phyloP scores from a whole-genome alignment of 2,113 vertebrate species.

The Pogonocichla stellata region DNA sequence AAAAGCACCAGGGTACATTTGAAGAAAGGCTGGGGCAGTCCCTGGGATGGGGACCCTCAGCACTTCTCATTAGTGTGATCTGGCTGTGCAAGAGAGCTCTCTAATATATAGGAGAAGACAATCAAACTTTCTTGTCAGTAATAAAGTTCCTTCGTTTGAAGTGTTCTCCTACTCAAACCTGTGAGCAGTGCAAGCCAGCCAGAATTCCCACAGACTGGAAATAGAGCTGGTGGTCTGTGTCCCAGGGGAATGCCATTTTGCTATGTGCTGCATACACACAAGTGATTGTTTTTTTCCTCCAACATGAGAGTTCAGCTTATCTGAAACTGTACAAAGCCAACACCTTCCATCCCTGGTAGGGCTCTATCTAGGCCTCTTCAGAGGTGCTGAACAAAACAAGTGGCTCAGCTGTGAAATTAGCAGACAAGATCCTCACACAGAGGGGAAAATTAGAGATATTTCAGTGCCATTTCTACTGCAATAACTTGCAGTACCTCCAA shows the following conservation, averaged over 20 bases:
- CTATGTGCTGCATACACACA: rapidly evolving
- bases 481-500: background rate
- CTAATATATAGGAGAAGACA: background rate
- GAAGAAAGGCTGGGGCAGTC: background rate
- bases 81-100: background rate
- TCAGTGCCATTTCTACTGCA: background rate
- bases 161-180: background rate
- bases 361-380: background rate
- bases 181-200: background rate
- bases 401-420: background rate
- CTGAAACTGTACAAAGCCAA: background rate
- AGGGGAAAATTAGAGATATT: background rate
- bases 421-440: background rate
- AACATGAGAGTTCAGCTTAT: rapidly evolving
- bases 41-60: background rate
- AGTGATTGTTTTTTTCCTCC: background rate
- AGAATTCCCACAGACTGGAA: background rate
- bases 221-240: background rate
- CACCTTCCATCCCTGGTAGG: background rate
- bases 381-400: background rate
- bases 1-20: background rate
- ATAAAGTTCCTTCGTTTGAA: background rate
- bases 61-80: background rate
- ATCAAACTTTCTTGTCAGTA: background rate
- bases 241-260: background rate